Evolutionary conservation across 2,888 invertebrate genomes (phyloP).

Genomic region (Caenorhabditis sulstoni): DNA sequence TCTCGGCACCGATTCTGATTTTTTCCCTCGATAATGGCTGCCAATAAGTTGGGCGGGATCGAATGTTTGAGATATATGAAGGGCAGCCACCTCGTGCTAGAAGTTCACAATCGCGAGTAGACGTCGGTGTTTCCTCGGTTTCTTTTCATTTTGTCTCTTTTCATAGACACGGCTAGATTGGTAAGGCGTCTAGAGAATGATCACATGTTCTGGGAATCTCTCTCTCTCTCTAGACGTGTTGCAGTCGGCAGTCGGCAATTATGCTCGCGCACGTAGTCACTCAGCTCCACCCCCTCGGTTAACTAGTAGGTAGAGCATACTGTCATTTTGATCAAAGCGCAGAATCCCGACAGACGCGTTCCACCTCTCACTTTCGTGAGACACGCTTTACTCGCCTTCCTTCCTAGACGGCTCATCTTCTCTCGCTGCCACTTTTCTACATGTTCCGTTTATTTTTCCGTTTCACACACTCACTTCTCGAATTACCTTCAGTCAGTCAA

Average conservation of each 20-base stretch:
- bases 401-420: too few relatives aligned
- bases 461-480: neutral
- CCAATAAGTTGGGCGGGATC: slow-evolving; percentile 15
- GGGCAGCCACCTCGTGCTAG: too few relatives aligned
- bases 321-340: slow-evolving; percentile 1
- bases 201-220: slow-evolving; percentile 1
- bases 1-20: too few relatives aligned
- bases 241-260: slow-evolving; percentile 10
- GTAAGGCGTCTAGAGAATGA: neutral
- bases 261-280: slow-evolving; percentile 6
- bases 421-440: too few relatives aligned
- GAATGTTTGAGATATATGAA: neutral
- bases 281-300: neutral
- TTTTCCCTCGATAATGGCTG: neutral
- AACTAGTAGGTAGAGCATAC: neutral
- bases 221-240: neutral
- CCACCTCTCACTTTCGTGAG: neutral
- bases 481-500: slow-evolving; percentile 21
- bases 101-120: neutral
- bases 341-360: neutral
- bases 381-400: too few relatives aligned
- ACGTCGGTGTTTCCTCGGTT: too few relatives aligned
- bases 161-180: too few relatives aligned
- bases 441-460: too few relatives aligned
- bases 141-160: too few relatives aligned